Percentiles rank a stretch among this genome's conserved stretches.
Conservation (phyloP, 2,888 invertebrate species). For the Drosophila multiciliata region DNA sequence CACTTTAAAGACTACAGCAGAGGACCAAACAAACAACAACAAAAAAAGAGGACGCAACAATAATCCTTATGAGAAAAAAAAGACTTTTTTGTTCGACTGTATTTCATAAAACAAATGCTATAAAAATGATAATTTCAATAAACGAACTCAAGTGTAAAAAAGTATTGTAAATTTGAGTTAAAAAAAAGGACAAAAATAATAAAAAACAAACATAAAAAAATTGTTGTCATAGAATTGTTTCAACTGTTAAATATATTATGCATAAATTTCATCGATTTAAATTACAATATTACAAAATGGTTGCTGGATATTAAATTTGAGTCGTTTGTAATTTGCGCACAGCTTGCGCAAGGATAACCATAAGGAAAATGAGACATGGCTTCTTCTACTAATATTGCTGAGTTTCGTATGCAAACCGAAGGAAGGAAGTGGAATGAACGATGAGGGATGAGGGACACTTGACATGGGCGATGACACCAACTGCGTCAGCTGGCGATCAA, state of each 20-base stretch:
- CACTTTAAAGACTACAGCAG: constrained; percentile 61
- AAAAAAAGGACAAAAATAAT: not conserved
- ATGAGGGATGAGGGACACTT: constrained; percentile 34
- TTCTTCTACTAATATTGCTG: constrained; percentile 50
- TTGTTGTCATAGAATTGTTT: constrained; percentile 37
- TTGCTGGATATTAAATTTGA: constrained; percentile 24
- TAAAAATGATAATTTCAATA: constrained; percentile 50
- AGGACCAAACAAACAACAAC: constrained; percentile 9
- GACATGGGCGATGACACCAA: constrained; percentile 65
- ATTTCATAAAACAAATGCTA: constrained; percentile 33
- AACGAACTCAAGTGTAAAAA: constrained; percentile 53
- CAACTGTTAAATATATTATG: constrained; percentile 64
- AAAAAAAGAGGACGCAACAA: constrained; percentile 9
- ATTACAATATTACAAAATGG: constrained; percentile 51
- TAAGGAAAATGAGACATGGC: constrained; percentile 64
- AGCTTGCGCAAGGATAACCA: constrained; percentile 65
- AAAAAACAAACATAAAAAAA: constrained; percentile 4
- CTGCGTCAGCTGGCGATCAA: constrained; percentile 77
- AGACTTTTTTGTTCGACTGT: not conserved
- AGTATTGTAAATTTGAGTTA: constrained; percentile 23
- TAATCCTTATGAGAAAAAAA: constrained; percentile 38
- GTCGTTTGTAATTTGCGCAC: constrained; percentile 47
- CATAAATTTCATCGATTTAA: constrained; percentile 65
- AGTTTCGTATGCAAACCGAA: constrained; percentile 38
- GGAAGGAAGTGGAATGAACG: constrained; percentile 14